These are phyloP conservation scores for Cenopis cana DNA, from an alignment of 2,888 invertebrate species.

Conservation along the genomic window DNA sequence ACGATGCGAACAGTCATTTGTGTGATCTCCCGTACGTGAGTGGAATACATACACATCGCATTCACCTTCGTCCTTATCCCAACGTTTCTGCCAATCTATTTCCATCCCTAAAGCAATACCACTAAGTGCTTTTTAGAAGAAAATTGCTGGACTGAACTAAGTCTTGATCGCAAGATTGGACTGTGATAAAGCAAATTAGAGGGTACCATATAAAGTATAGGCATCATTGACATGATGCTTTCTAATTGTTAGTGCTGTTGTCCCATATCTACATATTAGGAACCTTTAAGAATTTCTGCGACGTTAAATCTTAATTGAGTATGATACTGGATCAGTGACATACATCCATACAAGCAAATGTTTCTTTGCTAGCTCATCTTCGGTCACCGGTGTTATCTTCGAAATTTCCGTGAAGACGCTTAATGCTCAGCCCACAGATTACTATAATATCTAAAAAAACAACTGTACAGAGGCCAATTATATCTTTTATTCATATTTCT, in stretches of 20 bases:
- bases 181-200: slow-evolving; percentile 36
- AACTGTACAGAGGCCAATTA: too few species aligned
- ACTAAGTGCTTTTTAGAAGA: neutral
- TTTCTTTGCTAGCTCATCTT: too few species aligned
- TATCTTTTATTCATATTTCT: neutral
- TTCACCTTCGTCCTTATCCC: slow-evolving; percentile 19
- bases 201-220: slow-evolving; percentile 8
- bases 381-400: too few species aligned
- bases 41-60: slow-evolving; percentile 26
- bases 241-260: slow-evolving; percentile 31
- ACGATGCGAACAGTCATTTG: neutral
- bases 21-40: slow-evolving; percentile 6
- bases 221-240: slow-evolving; percentile 39
- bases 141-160: neutral
- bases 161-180: slow-evolving; percentile 7
- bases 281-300: slow-evolving; percentile 18
- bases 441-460: too few species aligned
- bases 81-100: neutral
- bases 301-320: neutral
- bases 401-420: too few species aligned
- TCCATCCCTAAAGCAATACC: neutral
- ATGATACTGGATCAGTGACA: neutral
- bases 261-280: slow-evolving; percentile 32
- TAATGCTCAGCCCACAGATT: too few species aligned
- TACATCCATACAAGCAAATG: too few species aligned